Evolutionary conservation across 1,140 invertebrate species (phyloP), one percentile per base, ranked within the genome.

Genomic region (Nylanderia fulva): DNA sequence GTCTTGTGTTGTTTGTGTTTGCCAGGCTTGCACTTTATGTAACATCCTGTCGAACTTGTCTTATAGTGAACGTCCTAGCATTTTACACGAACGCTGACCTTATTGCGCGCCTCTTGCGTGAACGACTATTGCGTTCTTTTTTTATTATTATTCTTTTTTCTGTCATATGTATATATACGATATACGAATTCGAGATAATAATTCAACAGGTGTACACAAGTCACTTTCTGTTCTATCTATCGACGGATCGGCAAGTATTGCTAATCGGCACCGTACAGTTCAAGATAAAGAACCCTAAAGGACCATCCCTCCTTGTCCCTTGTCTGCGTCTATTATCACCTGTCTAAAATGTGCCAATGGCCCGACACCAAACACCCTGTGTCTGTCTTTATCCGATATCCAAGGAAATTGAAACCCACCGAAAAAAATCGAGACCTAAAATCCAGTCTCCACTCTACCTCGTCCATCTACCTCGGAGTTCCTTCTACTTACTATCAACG

Each of bases 311-410:
- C 92, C 94, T 92, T 95, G 93, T 95, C 93, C 93, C 93, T 95
- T 96, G 95, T 96, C 95, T 95, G 95, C 95, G 95, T 96, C 95
- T 96, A 93, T 93, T 93, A 93, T 94, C 95, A 94, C 92, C 92
- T 90, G 92, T 93, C 89, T 90, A 91, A 86, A 91, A 90, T 92
- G 86, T 92, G 85, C 92, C 89, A 91, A 89, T 83, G 63, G 90
- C 90, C 91, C 85, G 85, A 60, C 33, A 90, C 88, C 89, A 85
- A 85, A 86, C 77, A 89, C 91, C 91, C 87, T 92, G 91, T 92
- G 92, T 92, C 91, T 91, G 91, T 93, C 90, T 93, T 90, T 72
- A 88, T 90, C 91, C 90, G 84, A 88, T 82, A 82, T 90, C 90
- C 89, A 69, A 82, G 85, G 72, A 85, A 76, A 90, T 86, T 52